A percentile compares a stretch with the other conserved stretches of the same genome.
Conservation (phyloP, 2,888 invertebrate genomes). For the Acronicta leporina region DNA sequence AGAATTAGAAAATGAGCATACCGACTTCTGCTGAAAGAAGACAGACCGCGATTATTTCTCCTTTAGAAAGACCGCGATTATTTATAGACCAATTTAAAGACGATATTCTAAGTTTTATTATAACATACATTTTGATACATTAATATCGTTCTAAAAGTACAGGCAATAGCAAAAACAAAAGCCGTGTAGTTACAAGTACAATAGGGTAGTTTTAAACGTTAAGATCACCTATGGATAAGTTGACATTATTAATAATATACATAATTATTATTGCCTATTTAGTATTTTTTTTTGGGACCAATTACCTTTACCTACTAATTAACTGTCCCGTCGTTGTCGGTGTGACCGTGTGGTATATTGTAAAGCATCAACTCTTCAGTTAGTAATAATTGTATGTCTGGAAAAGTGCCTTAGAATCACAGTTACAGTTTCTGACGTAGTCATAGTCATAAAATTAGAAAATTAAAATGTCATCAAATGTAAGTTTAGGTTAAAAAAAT, state of each 20-base stretch:
- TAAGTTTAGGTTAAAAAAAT: background rate
- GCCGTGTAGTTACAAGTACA: slow-evolving; percentile 52
- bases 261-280: background rate
- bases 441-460: slow-evolving; percentile 1
- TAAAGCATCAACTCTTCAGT: slow-evolving; percentile 7
- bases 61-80: too few relatives aligned
- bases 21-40: too few relatives aligned
- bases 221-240: background rate
- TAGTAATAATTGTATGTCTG: slow-evolving; percentile 16
- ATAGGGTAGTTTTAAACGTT: slow-evolving; percentile 20
- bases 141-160: slow-evolving; percentile 31
- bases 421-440: slow-evolving; percentile 9
- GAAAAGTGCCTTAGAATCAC: slow-evolving; percentile 42
- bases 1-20: too few relatives aligned
- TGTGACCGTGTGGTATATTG: slow-evolving; percentile 11
- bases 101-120: slow-evolving; percentile 15
- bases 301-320: slow-evolving; percentile 10
- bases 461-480: background rate
- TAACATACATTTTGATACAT: slow-evolving; percentile 16
- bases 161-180: slow-evolving; percentile 36
- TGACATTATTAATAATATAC: slow-evolving; percentile 22
- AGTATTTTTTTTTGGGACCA: slow-evolving; percentile 39
- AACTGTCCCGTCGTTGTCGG: too few relatives aligned
- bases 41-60: too few relatives aligned
- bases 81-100: slow-evolving; percentile 33